Conservation (phyloP, 2,797 vertebrate genomes). For the Coregonus sp. region DNA sequence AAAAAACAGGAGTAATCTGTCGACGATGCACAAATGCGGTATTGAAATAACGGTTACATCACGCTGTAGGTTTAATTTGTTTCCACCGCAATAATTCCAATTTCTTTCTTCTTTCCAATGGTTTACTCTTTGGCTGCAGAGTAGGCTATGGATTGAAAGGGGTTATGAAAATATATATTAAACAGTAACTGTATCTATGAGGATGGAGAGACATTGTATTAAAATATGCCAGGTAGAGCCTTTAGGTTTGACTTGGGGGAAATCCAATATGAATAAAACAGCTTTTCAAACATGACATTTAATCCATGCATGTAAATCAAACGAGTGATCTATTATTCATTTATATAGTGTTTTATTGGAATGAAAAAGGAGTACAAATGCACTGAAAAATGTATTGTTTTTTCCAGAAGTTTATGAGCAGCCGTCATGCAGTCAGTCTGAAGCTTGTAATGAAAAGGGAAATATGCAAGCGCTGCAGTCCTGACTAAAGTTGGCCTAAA, state of each 20-base stretch:
- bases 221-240: conserved; percentile 65
- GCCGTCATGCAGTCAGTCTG: conserved; percentile 36
- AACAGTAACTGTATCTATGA: conserved; percentile 72
- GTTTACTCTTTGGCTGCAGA: conserved; percentile 49
- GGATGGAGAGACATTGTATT: conserved; percentile 59
- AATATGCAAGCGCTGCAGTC: background rate
- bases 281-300: conserved; percentile 93
- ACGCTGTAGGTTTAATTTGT: conserved; percentile 22
- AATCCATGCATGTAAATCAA: conserved; percentile 92
- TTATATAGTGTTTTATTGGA: conserved; percentile 90
- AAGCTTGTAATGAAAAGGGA: no score
- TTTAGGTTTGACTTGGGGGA: conserved; percentile 82
- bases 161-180: conserved; percentile 73
- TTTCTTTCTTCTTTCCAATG: conserved; percentile 27
- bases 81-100: conserved; percentile 35
- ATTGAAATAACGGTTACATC: conserved; percentile 33
- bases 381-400: conserved; percentile 84
- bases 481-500: no score
- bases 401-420: conserved; percentile 77
- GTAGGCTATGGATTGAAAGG: conserved; percentile 45
- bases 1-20: conserved; percentile 38
- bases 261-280: conserved; percentile 87
- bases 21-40: conserved; percentile 33
- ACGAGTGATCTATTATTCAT: conserved; percentile 88
- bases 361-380: conserved; percentile 84